Base-by-base conservation (phyloP, 1,140 invertebrate genomes). In the Caenorhabditis inopinata region DNA sequence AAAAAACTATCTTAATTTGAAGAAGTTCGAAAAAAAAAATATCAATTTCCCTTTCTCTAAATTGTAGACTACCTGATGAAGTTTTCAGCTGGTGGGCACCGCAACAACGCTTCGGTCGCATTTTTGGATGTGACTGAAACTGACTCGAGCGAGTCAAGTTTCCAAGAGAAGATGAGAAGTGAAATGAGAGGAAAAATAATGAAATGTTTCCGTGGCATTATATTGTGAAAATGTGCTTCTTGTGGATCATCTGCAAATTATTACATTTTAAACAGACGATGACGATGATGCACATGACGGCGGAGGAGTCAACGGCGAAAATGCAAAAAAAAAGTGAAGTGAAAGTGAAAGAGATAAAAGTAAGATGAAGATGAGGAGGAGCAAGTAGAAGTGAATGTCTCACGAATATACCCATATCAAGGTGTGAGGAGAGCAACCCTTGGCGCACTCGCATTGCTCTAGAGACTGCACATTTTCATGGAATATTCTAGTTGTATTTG, bases 171-270 rank as follows among this genome's bases (percentile, higher is more conserved):
- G 14, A 58, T 32, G 32, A 68, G 16, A 16, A 58, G 23, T 51
- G 48, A 51, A 58, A 58, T 14, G 35, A 58, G 27, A 32, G 51
- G 51, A 21, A 58, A 58, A 68, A 68, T 9, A 32, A 68, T 68
- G 58, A 68, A 68, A 68, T 68, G 58, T 68, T 68, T 68, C 32
- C 58, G 58, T 38, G 32, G 58, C 58, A 68, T 68, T 68, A 68
- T 68, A 21, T 38, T 68, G 58, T 68, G 58, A 18, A 38, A 32
- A 68, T 68, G 58, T 68, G 58, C 58, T 68, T 35, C 58, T 68
- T 18, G 58, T 68, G 58, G 58, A 68, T 68, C 58, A 68, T 68
- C 58, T 68, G 58, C 58, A 68, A 68, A 68, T 68, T 68, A 68
- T 68, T 68, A 68, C 58, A 68, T 68, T 68, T 68, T 68, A 68